Conservation (phyloP, 2,888 invertebrate species). For the Pristionchus arcanus region DNA sequence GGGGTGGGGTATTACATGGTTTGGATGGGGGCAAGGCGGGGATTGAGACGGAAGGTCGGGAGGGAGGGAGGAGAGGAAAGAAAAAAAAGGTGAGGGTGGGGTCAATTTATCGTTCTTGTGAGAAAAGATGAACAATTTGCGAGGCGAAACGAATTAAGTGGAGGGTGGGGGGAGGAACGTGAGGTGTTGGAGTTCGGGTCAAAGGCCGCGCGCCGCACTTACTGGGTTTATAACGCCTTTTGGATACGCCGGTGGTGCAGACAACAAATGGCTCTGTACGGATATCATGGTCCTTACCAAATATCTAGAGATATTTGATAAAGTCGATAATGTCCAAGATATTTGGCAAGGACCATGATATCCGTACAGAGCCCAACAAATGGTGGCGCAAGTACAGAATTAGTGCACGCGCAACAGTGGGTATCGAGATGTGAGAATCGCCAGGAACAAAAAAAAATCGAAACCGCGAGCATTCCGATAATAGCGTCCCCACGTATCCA, state of each 20-base stretch:
- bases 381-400: too few species aligned
- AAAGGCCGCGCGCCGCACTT: neutral
- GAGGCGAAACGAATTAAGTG: neutral
- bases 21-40: neutral
- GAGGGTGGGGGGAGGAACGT: neutral
- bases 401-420: too few species aligned
- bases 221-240: neutral
- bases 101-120: neutral
- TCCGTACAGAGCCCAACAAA: too few species aligned
- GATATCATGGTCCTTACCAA: too few species aligned
- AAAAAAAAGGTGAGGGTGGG: neutral
- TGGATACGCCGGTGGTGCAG: too few species aligned
- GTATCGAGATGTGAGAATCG: too few species aligned
- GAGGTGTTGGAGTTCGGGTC: slow-evolving; percentile 8
- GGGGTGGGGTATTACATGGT: slow-evolving; percentile 38
- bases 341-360: too few species aligned
- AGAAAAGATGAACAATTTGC: neutral
- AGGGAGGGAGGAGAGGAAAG: neutral
- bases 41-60: slow-evolving; percentile 17
- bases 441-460: neutral
- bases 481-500: slow-evolving; percentile 2
- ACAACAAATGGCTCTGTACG: too few species aligned
- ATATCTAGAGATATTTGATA: too few species aligned
- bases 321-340: too few species aligned
- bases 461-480: neutral